Evolutionary conservation across 2,797 vertebrate species (phyloP).

Genomic region (Notolepis coatsorum): DNA sequence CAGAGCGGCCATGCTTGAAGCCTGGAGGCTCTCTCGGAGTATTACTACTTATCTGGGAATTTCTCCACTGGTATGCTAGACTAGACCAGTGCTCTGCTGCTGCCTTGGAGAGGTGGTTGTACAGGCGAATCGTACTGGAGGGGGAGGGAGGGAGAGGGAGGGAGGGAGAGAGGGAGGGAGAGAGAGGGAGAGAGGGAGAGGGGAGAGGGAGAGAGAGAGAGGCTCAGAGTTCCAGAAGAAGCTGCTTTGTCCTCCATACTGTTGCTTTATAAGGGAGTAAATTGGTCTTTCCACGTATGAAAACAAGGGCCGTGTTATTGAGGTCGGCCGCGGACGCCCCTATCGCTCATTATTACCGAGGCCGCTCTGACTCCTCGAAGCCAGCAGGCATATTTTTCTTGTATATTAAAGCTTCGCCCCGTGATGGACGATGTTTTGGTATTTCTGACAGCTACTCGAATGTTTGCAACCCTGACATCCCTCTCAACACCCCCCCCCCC

Average conservation of each 20-base stretch:
- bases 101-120: conserved; percentile 56
- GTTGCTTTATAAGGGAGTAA: conserved; percentile 62
- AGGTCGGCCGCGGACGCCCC: conserved; percentile 22
- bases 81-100: conserved; percentile 56
- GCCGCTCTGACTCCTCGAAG: conserved; percentile 16
- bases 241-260: conserved; percentile 40
- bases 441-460: conserved; percentile 24
- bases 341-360: conserved; percentile 21
- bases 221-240: conserved; percentile 35
- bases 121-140: conserved; percentile 34
- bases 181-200: not conserved
- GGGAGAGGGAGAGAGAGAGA: not conserved
- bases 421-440: conserved; percentile 20
- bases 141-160: not conserved
- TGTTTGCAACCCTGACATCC: conserved; percentile 18
- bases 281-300: conserved; percentile 23
- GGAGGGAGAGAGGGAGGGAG: conserved; percentile 20
- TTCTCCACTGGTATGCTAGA: conserved; percentile 80
- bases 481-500: conserved; percentile 16
- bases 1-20: conserved; percentile 68
- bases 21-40: conserved; percentile 71
- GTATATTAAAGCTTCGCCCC: conserved; percentile 28
- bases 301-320: conserved; percentile 24
- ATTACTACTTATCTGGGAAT: conserved; percentile 86
- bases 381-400: conserved; percentile 4